A percentile compares a stretch with the other conserved stretches of the same genome.
Evolutionary conservation across 2,797 vertebrate species (phyloP).

Genomic region (Paedocypris micromegethes): DNA sequence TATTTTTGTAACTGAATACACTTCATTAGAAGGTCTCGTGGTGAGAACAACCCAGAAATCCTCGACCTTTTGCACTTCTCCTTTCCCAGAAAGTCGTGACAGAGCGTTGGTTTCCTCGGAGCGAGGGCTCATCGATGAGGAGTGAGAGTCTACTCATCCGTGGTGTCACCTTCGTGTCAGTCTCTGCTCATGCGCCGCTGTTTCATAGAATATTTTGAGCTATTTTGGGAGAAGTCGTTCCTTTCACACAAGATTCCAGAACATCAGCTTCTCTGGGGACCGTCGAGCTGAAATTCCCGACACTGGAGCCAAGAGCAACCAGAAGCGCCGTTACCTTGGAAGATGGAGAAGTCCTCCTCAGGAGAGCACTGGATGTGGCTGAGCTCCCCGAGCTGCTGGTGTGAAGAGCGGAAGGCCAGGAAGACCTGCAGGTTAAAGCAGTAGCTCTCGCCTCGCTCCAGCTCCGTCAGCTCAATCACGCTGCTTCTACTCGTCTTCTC

Average conservation of each 20-base stretch:
- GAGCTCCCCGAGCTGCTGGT: constrained; percentile 66
- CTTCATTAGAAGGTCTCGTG: too few species aligned
- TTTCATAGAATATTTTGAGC: neutral
- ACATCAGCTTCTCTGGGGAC: neutral
- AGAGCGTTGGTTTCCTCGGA: too few species aligned
- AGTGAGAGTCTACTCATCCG: too few species aligned
- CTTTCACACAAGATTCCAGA: neutral
- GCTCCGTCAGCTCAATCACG: constrained; percentile 55
- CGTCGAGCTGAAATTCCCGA: constrained; percentile 3
- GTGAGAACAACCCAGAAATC: too few species aligned
- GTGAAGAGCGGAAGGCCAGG: constrained; percentile 57
- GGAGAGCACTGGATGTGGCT: constrained; percentile 62
- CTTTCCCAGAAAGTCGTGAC: too few species aligned
- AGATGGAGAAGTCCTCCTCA: neutral
- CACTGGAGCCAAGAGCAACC: neutral
- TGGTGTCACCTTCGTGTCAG: too few species aligned
- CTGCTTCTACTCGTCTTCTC: constrained; percentile 49
- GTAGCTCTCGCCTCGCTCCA: constrained; percentile 77
- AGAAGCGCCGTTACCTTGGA: constrained; percentile 58
- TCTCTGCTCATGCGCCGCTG: too few species aligned
- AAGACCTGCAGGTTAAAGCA: constrained; percentile 78
- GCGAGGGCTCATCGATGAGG: too few species aligned
- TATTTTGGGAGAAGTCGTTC: constrained; percentile 22
- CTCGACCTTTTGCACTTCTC: too few species aligned
- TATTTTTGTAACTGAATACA: too few species aligned